These are phyloP conservation scores for Branchipolynoe longqiensis DNA, from an alignment of 2,888 invertebrate species.

Conservation along the genomic window DNA sequence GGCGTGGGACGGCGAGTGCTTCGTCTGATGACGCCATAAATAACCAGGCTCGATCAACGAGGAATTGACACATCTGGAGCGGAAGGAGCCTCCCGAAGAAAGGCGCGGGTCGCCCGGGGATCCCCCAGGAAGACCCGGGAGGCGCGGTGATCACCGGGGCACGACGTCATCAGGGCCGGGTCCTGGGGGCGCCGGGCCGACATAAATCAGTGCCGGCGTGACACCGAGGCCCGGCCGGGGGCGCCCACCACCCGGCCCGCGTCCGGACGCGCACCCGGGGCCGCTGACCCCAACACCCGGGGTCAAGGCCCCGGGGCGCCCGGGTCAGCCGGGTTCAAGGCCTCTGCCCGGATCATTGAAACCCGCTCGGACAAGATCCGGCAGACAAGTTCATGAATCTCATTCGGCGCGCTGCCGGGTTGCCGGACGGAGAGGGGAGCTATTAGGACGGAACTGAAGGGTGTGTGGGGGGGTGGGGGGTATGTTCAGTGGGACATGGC, in stretches of 20 bases:
- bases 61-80: background rate
- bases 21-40: background rate
- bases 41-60: background rate
- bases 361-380: background rate
- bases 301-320: background rate
- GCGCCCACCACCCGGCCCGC: conserved; percentile 23
- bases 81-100: background rate
- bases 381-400: conserved; percentile 24
- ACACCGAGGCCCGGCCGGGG: background rate
- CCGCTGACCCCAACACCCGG: background rate
- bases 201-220: conserved; percentile 11
- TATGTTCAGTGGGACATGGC: no score
- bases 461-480: background rate
- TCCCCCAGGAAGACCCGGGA: conserved; percentile 23
- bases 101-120: background rate
- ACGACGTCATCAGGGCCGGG: background rate
- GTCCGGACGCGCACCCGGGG: conserved; percentile 11
- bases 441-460: background rate
- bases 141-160: conserved; percentile 2
- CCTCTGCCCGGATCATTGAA: background rate
- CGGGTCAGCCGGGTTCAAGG: background rate
- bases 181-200: background rate
- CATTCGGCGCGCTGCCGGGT: background rate
- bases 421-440: no score
- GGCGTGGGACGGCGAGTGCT: no score